phyloP scores from a whole-genome alignment of 2,113 vertebrate species.

The Dascyllus trimaculatus region DNA sequence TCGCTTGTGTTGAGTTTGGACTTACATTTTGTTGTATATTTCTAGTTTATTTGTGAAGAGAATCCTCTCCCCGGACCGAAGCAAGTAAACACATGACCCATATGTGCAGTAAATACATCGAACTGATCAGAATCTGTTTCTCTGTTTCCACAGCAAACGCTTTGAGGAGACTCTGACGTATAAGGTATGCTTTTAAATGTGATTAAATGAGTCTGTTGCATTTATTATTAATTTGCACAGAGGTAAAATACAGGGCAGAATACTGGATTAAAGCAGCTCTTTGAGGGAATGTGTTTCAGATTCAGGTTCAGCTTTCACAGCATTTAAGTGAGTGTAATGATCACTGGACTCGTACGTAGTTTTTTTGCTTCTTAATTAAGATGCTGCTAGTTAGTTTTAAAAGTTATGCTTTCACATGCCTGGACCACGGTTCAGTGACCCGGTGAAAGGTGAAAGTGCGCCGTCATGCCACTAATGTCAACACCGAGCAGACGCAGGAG shows the following conservation, averaged over 20 bases:
- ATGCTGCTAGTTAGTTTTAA: background rate
- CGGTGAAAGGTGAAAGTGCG: constrained; percentile 33
- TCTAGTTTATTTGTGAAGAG: constrained; percentile 25
- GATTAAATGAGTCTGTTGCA: constrained; percentile 21
- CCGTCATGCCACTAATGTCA: background rate
- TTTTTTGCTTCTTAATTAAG: constrained; percentile 1
- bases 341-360: background rate
- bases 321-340: too few species aligned
- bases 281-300: constrained; percentile 12
- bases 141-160: constrained; percentile 83
- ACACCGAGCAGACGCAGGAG: constrained; percentile 8
- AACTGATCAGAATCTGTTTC: background rate
- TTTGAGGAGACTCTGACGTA: constrained; percentile 92
- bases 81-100: too few species aligned
- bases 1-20: constrained; percentile 17
- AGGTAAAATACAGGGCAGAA: constrained; percentile 38
- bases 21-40: constrained; percentile 18
- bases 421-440: constrained; percentile 12
- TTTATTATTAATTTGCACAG: constrained; percentile 28
- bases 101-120: too few species aligned
- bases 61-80: background rate
- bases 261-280: constrained; percentile 8
- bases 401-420: constrained; percentile 27
- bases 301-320: too few species aligned
- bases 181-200: constrained; percentile 88